Percentiles rank a stretch among this genome's conserved stretches.
phyloP scores from a whole-genome alignment of 2,797 vertebrate species.

The Sternarchorhynchus goeldii region DNA sequence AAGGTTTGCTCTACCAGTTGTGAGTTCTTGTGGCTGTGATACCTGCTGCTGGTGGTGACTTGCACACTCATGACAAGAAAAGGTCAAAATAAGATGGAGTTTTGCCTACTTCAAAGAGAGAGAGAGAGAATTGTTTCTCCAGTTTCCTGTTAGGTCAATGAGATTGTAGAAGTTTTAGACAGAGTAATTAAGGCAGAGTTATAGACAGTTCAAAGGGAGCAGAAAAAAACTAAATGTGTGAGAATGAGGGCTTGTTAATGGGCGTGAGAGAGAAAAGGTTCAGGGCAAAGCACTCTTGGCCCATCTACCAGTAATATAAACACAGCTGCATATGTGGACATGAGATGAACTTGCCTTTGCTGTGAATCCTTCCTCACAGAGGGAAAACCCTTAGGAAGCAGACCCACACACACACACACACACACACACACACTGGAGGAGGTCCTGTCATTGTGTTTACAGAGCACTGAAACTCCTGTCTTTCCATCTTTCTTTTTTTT shows the following conservation, averaged over 20 bases:
- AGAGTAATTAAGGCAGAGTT: background rate
- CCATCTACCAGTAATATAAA: slow-evolving; percentile 42
- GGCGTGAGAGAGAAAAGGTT: background rate
- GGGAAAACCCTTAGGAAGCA: slow-evolving; percentile 28
- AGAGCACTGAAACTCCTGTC: slow-evolving; percentile 7
- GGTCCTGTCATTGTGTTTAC: slow-evolving; percentile 25
- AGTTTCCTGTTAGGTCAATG: no score
- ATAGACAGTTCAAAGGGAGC: background rate
- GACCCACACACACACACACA: slow-evolving; percentile 30
- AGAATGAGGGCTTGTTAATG: background rate
- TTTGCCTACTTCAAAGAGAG: background rate
- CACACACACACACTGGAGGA: background rate
- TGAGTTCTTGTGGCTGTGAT: no score
- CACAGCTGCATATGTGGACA: slow-evolving; percentile 48
- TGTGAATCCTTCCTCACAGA: slow-evolving; percentile 21
- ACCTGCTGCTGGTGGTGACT: no score
- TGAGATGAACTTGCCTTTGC: slow-evolving; percentile 40
- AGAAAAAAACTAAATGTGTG: slow-evolving; percentile 3
- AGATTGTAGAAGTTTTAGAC: background rate
- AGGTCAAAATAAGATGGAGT: no score
- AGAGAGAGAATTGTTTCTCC: no score
- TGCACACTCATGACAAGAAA: no score
- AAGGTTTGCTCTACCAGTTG: no score
- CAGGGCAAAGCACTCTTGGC: slow-evolving; percentile 30
- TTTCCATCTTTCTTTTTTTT: background rate